Base-by-base conservation (phyloP, 2,888 invertebrate genomes). In the Didymodactylos carnosus region DNA sequence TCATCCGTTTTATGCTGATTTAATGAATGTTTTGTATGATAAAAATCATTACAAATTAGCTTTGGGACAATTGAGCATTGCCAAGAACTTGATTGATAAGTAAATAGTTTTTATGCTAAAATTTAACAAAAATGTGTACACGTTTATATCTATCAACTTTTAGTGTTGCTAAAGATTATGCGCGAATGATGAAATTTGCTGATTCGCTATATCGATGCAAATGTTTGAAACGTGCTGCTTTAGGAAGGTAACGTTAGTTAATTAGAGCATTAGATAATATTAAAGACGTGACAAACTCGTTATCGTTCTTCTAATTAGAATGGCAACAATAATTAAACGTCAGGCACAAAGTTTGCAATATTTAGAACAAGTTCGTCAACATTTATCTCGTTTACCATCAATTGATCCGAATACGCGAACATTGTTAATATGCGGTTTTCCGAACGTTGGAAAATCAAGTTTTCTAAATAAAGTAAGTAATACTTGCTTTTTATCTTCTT, bases 381-480 rank as follows among this genome's bases (percentile, higher is more conserved):
- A 99, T 86, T 87, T 99, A 78, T 91, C 95, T 6, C 90, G 98
- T 85, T 87, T 99, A 79, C 98, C 98, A 0, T 91, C 93, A 41
- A 98, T 99, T 79, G 97, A 99, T 85, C 98, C 98, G 0, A 95
- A 94, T 83, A 95, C 94, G 0, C 87, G 97, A 77, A 98, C 97
- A 0, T 89, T 99, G 78, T 89, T 99, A 78, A 91, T 99, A 80
- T 97, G 95, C 82, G 97, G 98, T 19, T 99, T 97, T 84, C 98
- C 98, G 14, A 98, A 99, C 83, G 98, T 99, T 49, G 98, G 98
- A 78, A 98, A 87, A 79, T 97, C 95, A 72, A 95, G 94, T 80
- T 98, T 99, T 80, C 94, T 99, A 79, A 99, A 99, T 82, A 94
- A 95, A 87, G n/a, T n/a, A n/a, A n/a, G n/a, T n/a, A n/a, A n/a